Percentiles rank a stretch among this genome's conserved stretches.
phyloP scores from a whole-genome alignment of 35 echinoderm and acorn worm genomes.

The Apostichopus parvimensis region DNA sequence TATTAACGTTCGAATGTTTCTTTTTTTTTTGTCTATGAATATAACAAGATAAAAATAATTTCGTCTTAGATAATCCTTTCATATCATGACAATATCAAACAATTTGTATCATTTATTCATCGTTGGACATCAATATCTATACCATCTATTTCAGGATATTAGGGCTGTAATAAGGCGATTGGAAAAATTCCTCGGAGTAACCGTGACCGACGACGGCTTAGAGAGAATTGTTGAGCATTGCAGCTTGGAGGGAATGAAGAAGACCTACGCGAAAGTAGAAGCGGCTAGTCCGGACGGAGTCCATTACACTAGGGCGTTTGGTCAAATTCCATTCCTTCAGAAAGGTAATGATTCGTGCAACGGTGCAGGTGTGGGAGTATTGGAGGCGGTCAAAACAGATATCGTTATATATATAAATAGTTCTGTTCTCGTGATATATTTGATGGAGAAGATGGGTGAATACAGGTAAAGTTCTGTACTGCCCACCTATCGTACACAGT shows the following conservation, averaged over 20 bases:
- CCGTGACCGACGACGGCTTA: not conserved
- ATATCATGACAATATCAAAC: not conserved
- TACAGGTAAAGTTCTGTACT: too few relatives aligned
- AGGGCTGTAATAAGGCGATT: not conserved
- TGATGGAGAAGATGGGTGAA: too few relatives aligned
- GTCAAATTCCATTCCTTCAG: conserved; percentile 20
- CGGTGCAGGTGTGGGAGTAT: too few relatives aligned
- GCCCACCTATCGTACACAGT: too few relatives aligned
- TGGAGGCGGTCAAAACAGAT: too few relatives aligned
- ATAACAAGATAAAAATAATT: too few relatives aligned
- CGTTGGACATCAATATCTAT: too few relatives aligned
- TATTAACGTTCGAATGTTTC: too few relatives aligned
- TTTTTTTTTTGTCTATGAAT: too few relatives aligned
- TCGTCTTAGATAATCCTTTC: too few relatives aligned
- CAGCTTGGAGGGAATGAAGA: conserved; percentile 31
- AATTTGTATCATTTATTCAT: not conserved
- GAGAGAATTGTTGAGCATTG: conserved; percentile 27
- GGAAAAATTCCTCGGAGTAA: not conserved
- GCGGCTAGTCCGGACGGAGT: not conserved
- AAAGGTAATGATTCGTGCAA: not conserved
- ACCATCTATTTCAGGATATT: not conserved
- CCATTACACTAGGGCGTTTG: not conserved
- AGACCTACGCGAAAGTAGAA: conserved; percentile 36
- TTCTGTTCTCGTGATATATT: too few relatives aligned
- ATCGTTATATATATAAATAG: too few relatives aligned